Evolutionary conservation across 2,797 vertebrate genomes (phyloP), one percentile per base, ranked within the genome.

Genomic region (Yasuhikotakia modesta): DNA sequence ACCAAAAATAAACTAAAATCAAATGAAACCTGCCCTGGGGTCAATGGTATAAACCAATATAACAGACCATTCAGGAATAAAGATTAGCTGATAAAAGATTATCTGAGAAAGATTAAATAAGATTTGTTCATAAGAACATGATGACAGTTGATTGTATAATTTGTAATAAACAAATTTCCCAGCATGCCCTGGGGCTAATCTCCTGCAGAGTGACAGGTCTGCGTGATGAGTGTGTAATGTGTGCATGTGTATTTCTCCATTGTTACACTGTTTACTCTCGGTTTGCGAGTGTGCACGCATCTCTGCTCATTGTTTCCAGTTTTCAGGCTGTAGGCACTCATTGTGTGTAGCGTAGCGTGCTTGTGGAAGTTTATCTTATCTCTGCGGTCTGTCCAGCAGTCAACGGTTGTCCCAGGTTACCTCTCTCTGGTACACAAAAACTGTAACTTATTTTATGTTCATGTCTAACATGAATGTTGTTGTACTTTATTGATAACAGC

Each of bases 221-320:
- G 64, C 50, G 70, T 70, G 76, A 35, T 80, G 22, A 57, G 79
- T 55, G 35, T 32, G 61, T 73, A 24, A 5, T 24, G 55, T 24
- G 53, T 16, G 13, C 4, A 58, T 24, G 84, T 87, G 88, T 85
- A 85, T 83, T 91, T 88, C 89, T 87, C 88, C 75, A 85, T 89
- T 86, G 82, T 16, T 86, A 52, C 39, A 39, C 73, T 71, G 69
- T 61, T 73, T 79, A 79, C 73, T 78, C 78, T 78, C 71, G 24
- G 46, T 58, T 79, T 58, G 63, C 61, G 68, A 76, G 21, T 30
- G 67, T 30, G 5, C 64, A 55, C 64, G 52, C 55, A 57, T 76
- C 67, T 73, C 60, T 50, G 67, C 24, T 52, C 22, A 70, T 76
- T 58, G 39, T 76, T 76, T 58, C 53, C 52, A 48, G 73, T 43